phyloP scores from a whole-genome alignment of 2,888 invertebrate species.

The Agriotes lineatus region DNA sequence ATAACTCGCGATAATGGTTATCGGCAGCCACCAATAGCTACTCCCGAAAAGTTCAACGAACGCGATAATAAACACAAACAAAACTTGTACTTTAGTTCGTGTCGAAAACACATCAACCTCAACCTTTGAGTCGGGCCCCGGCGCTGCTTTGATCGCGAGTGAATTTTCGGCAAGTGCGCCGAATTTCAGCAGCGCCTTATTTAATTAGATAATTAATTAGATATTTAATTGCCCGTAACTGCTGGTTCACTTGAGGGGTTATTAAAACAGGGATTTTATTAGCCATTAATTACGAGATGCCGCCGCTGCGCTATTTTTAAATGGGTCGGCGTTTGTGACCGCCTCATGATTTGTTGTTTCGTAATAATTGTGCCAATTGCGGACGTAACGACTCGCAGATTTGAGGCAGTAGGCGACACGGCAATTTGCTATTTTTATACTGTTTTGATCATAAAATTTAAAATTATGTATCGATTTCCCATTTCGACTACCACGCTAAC shows the following conservation, averaged over 20 bases:
- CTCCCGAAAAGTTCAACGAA: constrained; percentile 26
- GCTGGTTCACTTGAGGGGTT: constrained; percentile 22
- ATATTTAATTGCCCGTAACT: constrained; percentile 20
- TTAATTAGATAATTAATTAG: constrained; percentile 22
- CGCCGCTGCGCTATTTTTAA: constrained; percentile 1
- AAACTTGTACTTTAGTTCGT: constrained; percentile 7
- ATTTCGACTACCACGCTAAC: no score
- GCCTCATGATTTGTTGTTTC: not conserved
- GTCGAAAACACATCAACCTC: constrained; percentile 7
- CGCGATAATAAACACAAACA: constrained; percentile 22
- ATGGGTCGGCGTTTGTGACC: not conserved
- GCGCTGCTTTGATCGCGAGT: no score
- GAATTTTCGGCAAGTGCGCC: not conserved
- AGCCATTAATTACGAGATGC: constrained; percentile 19
- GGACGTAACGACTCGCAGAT: no score
- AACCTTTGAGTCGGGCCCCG: constrained; percentile 25
- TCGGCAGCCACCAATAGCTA: not conserved
- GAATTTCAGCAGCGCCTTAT: not conserved
- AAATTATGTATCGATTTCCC: no score
- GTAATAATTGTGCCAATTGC: no score
- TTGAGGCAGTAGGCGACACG: no score
- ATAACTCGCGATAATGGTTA: not conserved
- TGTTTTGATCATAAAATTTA: no score
- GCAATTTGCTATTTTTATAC: no score
- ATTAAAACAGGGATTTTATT: constrained; percentile 28